Evolutionary conservation across 2,113 vertebrate genomes (phyloP), one percentile per base, ranked within the genome.

Genomic region (Hypocryptadius cinnamomeus): DNA sequence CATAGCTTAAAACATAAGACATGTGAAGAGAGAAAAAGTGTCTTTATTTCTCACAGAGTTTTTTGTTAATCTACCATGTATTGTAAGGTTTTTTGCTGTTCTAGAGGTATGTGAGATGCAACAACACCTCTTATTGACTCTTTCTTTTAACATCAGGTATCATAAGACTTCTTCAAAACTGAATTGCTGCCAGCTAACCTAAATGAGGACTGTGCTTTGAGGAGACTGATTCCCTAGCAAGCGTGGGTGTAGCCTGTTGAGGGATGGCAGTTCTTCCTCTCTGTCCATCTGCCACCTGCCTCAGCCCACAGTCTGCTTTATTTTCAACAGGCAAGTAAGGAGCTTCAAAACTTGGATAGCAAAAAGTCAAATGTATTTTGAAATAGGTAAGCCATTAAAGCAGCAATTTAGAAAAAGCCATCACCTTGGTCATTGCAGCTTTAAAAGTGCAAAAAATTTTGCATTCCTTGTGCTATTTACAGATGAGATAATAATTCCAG

Each of bases 201-300:
- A 89, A 90, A 80, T 5, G 22, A 13, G 71, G 44, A 44, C 71
- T 83, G 40, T 86, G 90, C 72, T 94, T 70, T 95, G 82, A 91
- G 79, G 84, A 93, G 95, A 95, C 72, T 24, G 50, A 90, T 92
- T 93, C 88, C 88, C 84, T 15, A 82, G 73, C 45, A 87, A 88
- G 53, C 13, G 94, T 93, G 87, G 87, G 92, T 78, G 86, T 65
- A 94, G 85, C 74, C 79, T 95, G 40, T 47, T 84, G 90, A 90
- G 82, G 74, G 45, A 78, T 84, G 80, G 86, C 59, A 80, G 69
- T 35, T 84, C 91, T 90, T 93, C 70, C 65, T 89, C 61, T 92
- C 88, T 87, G 91, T 89, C 86, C 91, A 94, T 95, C 91, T 91
- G 66, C 81, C 92, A 94, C 87, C 78, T 94, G 53, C 74, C 65